Percentiles rank a stretch among this genome's conserved stretches.
Conservation (phyloP, 2,888 invertebrate species). For the Eupithecia dodoneata region DNA sequence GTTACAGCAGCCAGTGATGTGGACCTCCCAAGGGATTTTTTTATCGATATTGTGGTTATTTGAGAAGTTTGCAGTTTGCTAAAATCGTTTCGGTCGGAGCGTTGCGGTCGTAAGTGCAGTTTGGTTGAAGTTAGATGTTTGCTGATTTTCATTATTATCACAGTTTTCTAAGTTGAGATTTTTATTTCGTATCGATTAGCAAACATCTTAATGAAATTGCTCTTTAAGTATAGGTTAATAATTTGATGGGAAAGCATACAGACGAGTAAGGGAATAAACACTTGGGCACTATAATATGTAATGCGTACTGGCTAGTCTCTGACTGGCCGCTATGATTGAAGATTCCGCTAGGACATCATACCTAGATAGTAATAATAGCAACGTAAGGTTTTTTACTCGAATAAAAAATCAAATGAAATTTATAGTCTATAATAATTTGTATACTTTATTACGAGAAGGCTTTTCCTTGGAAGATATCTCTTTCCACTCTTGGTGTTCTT, state of each 20-base stretch:
- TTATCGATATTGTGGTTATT: constrained; percentile 58
- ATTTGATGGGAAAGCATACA: too few species aligned
- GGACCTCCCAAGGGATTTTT: constrained; percentile 48
- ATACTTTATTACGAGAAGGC: too few species aligned
- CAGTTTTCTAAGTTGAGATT: not conserved
- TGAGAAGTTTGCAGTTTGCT: constrained; percentile 18
- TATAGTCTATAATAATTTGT: too few species aligned
- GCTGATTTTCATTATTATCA: not conserved
- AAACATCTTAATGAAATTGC: not conserved
- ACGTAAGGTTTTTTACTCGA: not conserved
- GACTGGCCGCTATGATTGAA: too few species aligned
- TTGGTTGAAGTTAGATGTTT: constrained; percentile 10
- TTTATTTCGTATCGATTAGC: not conserved
- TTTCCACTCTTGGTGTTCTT: too few species aligned
- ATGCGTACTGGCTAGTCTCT: too few species aligned
- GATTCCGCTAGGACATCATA: too few species aligned
- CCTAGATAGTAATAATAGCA: too few species aligned
- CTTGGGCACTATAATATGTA: too few species aligned
- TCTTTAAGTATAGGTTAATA: not conserved
- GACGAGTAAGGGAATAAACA: too few species aligned
- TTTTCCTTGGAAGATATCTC: not conserved
- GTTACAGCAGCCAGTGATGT: constrained; percentile 54
- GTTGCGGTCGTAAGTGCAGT: constrained; percentile 17
- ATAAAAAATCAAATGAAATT: not conserved
- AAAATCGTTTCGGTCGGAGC: constrained; percentile 10